These are phyloP conservation scores for Sphyrna mokarran DNA, from an alignment of 2,113 vertebrate genomes.

Conservation along the genomic window DNA sequence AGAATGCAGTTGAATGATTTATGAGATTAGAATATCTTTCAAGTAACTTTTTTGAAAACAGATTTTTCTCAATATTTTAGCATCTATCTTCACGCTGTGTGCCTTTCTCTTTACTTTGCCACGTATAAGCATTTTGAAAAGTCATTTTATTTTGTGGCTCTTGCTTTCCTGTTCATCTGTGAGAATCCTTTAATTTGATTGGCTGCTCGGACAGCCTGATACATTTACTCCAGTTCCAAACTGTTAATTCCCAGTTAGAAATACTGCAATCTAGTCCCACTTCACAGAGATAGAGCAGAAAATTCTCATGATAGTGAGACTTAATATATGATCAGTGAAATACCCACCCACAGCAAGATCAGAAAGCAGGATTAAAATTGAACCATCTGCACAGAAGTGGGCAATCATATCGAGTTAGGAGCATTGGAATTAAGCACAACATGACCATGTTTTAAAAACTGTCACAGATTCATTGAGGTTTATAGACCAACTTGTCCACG, in stretches of 20 bases:
- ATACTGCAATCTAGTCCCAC: not conserved
- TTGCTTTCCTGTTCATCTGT: not conserved
- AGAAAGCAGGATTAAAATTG: not conserved
- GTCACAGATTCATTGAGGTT: not conserved
- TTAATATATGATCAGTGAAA: not conserved
- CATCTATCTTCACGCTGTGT: not conserved
- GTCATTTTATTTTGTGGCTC: not conserved
- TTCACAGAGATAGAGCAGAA: not conserved
- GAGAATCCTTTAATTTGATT: not conserved
- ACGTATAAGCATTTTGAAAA: not conserved
- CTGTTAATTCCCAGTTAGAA: not conserved
- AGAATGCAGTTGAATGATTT: too few relatives aligned
- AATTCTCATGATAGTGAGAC: not conserved
- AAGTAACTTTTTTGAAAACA: too few relatives aligned
- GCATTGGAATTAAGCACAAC: not conserved
- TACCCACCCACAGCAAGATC: not conserved
- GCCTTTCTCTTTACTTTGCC: not conserved
- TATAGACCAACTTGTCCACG: too few relatives aligned
- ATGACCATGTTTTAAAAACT: not conserved
- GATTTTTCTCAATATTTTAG: not conserved
- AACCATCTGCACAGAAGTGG: not conserved
- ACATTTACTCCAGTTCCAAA: not conserved
- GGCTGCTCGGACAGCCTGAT: not conserved
- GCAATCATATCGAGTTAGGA: not conserved
- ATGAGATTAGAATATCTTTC: too few relatives aligned